A percentile compares a stretch with the other conserved stretches of the same genome.
These are phyloP conservation scores for Halisarca cf. caerulea DNA, from an alignment of 37 sponge, comb jelly and placozoan genomes.

Conservation along the genomic window DNA sequence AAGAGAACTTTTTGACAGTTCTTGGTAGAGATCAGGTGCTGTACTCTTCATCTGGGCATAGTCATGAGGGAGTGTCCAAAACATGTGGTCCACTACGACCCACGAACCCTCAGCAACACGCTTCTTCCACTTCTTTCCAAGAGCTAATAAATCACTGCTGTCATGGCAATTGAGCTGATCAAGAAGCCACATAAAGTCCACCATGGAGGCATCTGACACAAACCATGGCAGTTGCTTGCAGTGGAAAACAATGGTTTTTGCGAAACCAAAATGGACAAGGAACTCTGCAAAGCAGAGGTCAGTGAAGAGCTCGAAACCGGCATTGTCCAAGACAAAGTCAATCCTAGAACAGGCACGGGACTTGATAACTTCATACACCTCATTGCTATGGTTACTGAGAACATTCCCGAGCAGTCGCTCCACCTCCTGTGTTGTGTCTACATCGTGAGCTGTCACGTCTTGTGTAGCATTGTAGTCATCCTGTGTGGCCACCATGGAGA, in stretches of 20 bases:
- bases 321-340: conserved; percentile 93
- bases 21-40: conserved; percentile 79
- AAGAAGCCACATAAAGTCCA: conserved; percentile 82
- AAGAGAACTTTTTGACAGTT: conserved; percentile 62
- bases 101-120: conserved; percentile 55
- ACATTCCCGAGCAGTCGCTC: conserved; percentile 54
- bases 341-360: conserved; percentile 47
- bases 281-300: conserved; percentile 93
- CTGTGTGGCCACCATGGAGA: conserved; percentile 81
- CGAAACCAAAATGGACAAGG: conserved; percentile 60
- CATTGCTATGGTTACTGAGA: conserved; percentile 68
- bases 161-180: conserved; percentile 49
- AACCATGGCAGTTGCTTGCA: conserved; percentile 97
- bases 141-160: conserved; percentile 24
- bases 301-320: conserved; percentile 92
- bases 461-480: conserved; percentile 68
- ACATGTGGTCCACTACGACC: conserved; percentile 68
- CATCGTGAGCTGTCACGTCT: conserved; percentile 24
- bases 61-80: conserved; percentile 92
- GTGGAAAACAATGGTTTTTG: conserved; percentile 72
- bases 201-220: conserved; percentile 87
- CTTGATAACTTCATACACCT: conserved; percentile 71
- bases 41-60: conserved; percentile 83
- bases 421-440: background rate
- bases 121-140: conserved; percentile 67